phyloP scores from a whole-genome alignment of 2,888 invertebrate genomes.

The Volucella bombylans region DNA sequence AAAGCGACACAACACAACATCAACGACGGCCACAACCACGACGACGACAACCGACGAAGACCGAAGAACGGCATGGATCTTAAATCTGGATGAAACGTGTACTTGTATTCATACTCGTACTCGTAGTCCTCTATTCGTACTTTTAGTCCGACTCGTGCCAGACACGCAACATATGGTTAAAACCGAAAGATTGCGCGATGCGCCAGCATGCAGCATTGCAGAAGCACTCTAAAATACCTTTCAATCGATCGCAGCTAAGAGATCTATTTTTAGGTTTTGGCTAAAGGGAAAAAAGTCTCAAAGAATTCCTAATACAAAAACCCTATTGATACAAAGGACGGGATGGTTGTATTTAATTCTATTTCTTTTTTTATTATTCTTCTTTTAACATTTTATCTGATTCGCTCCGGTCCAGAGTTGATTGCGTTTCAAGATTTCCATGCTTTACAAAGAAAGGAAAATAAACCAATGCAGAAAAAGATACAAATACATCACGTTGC shows the following conservation, averaged over 20 bases:
- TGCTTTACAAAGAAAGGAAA: neutral
- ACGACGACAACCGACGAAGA: slow-evolving; percentile 13
- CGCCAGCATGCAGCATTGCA: slow-evolving; percentile 18
- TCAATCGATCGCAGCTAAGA: slow-evolving; percentile 60
- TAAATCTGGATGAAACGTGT: neutral
- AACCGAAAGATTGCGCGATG: slow-evolving; percentile 38
- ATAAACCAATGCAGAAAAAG: neutral
- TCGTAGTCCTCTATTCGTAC: too few relatives aligned
- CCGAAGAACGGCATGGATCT: neutral
- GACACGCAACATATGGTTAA: slow-evolving; percentile 60
- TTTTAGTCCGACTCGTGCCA: slow-evolving; percentile 63
- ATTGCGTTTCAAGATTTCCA: slow-evolving; percentile 39
- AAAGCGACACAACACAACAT: slow-evolving; percentile 58
- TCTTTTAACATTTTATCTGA: neutral
- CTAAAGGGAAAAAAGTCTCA: slow-evolving; percentile 55
- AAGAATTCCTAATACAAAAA: slow-evolving; percentile 59
- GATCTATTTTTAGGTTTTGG: slow-evolving; percentile 69
- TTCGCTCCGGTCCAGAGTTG: slow-evolving; percentile 33
- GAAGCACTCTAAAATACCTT: slow-evolving; percentile 36
- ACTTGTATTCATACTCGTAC: too few relatives aligned
- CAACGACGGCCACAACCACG: slow-evolving; percentile 46
- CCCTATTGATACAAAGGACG: slow-evolving; percentile 24
- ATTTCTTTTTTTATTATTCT: slow-evolving; percentile 5
- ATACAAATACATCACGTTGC: slow-evolving; percentile 13
- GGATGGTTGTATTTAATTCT: slow-evolving; percentile 39